phyloP scores from a whole-genome alignment of 2,888 invertebrate genomes.

The Nemurella pictetii region DNA sequence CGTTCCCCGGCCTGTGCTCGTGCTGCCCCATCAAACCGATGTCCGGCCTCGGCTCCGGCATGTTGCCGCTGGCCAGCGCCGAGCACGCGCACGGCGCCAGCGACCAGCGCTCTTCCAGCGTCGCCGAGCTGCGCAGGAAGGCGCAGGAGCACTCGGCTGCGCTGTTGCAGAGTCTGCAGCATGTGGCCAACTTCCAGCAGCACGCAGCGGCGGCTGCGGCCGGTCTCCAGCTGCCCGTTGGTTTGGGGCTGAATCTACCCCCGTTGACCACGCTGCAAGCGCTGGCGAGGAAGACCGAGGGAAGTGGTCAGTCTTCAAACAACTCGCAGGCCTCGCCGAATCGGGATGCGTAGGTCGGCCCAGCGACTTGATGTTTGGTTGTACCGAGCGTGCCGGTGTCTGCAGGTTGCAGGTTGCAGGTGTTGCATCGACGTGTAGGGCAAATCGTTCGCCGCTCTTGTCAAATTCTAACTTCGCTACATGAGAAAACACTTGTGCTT shows the following conservation, averaged over 20 bases:
- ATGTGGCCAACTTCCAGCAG: constrained; percentile 63
- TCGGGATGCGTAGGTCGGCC: not conserved
- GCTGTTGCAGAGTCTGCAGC: constrained; percentile 72
- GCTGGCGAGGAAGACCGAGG: constrained; percentile 49
- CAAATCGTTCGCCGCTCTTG: not conserved
- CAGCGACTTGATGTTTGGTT: constrained; percentile 33
- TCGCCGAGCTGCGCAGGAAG: constrained; percentile 88
- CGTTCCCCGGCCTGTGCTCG: constrained; percentile 77
- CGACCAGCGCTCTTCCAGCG: constrained; percentile 81
- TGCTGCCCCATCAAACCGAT: constrained; percentile 75
- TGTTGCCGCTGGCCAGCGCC: constrained; percentile 45
- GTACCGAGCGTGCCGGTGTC: no score
- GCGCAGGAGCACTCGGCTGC: constrained; percentile 96
- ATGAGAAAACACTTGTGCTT: not conserved
- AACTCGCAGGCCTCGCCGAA: constrained; percentile 54
- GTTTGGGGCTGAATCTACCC: constrained; percentile 45
- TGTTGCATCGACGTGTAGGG: not conserved
- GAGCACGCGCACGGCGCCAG: constrained; percentile 49
- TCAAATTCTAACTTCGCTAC: not conserved
- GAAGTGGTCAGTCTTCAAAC: constrained; percentile 46
- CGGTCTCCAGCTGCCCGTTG: constrained; percentile 46
- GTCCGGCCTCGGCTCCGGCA: constrained; percentile 43
- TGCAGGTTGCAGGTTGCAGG: constrained; percentile 26
- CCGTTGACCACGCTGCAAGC: constrained; percentile 48
- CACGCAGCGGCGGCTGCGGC: constrained; percentile 51